Conservation (phyloP, 2,113 vertebrate species). For the Mungos mungo region DNA sequence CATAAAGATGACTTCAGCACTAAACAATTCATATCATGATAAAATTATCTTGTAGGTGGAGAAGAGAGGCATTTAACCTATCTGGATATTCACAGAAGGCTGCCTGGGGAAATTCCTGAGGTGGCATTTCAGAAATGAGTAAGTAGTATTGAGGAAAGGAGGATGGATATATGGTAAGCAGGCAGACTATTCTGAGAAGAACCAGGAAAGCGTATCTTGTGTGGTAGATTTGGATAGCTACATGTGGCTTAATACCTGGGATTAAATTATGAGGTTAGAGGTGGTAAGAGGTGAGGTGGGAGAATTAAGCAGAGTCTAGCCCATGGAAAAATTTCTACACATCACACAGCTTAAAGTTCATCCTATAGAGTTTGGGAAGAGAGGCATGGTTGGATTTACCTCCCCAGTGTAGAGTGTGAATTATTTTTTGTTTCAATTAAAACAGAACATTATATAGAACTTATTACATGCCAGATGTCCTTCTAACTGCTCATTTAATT, state of each 20-base stretch:
- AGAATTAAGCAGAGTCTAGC: not conserved
- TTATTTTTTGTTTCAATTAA: conserved; percentile 39
- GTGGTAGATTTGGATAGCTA: not conserved
- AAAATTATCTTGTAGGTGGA: conserved; percentile 61
- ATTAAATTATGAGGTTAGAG: not conserved
- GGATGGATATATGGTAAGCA: not conserved
- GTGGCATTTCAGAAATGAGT: conserved; percentile 25
- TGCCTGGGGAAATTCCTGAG: not conserved
- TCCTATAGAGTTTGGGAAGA: not conserved
- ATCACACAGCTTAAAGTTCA: not conserved
- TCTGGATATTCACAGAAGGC: not conserved
- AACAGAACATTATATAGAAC: not conserved
- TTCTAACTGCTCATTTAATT: not conserved
- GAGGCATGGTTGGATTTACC: not conserved
- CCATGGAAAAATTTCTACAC: not conserved
- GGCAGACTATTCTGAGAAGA: not conserved
- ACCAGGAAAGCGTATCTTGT: not conserved
- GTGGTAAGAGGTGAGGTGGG: not conserved
- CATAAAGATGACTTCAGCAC: conserved; percentile 55
- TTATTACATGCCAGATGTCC: not conserved
- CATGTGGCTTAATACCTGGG: not conserved
- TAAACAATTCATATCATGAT: conserved; percentile 4
- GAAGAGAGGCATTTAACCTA: not conserved
- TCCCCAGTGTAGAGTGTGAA: not conserved
- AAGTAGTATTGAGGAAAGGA: not conserved